phyloP scores from a whole-genome alignment of 1,140 invertebrate species.

The Cotesia glomerata region DNA sequence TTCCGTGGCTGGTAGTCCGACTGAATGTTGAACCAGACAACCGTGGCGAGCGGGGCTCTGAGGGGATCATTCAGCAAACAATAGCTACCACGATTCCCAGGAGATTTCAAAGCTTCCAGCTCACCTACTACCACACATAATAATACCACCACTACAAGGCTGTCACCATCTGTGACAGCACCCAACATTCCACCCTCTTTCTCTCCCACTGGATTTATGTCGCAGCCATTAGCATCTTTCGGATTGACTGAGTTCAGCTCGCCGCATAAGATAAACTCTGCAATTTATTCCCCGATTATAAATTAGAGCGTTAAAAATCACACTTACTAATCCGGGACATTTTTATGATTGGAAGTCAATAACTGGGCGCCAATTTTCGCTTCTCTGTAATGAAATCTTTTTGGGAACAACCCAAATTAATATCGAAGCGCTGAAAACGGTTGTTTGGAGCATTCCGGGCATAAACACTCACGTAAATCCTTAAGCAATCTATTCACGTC shows the following conservation, averaged over 20 bases:
- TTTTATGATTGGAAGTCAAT: neutral
- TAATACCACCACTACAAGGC: neutral
- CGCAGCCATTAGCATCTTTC: slow-evolving; percentile 23
- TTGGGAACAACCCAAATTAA: no score
- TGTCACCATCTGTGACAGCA: slow-evolving; percentile 5
- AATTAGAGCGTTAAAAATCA: neutral
- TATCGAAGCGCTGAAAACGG: no score
- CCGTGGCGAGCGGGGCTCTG: no score
- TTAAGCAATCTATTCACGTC: neutral
- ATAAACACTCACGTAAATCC: neutral
- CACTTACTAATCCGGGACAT: neutral
- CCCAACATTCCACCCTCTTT: neutral
- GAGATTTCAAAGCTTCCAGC: neutral
- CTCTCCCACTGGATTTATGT: slow-evolving; percentile 3
- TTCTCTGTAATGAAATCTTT: no score
- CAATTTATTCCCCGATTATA: neutral
- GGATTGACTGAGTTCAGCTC: neutral
- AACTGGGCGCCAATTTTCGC: no score
- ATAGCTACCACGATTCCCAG: slow-evolving; percentile 32
- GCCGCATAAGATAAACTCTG: neutral
- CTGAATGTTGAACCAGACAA: slow-evolving; percentile 7
- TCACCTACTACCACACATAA: neutral
- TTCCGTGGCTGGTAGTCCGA: slow-evolving; percentile 15
- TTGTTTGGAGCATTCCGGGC: no score
- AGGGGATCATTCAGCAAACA: slow-evolving; percentile 25